Evolutionary conservation across 2,797 vertebrate genomes (phyloP).

Genomic region (Lithobates sylvaticus): DNA sequence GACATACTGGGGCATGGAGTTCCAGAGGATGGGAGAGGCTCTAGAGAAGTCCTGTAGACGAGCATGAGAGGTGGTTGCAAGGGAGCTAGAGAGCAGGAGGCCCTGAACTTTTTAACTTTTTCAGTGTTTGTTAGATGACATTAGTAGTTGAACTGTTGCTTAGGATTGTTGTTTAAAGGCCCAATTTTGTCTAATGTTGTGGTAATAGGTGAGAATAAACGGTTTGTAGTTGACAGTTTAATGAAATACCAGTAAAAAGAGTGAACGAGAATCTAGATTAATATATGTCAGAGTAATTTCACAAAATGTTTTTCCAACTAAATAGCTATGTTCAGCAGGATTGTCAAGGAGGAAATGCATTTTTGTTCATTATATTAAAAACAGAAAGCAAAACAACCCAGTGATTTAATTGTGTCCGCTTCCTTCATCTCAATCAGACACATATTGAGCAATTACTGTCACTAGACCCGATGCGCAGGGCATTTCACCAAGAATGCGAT

Average conservation of each 20-base stretch:
- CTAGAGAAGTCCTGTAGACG: too few relatives aligned
- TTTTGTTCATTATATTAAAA: slow-evolving; percentile 5
- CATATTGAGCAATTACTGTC: slow-evolving; percentile 61
- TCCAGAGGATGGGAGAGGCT: too few relatives aligned
- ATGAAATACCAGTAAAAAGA: neutral
- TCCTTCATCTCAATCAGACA: slow-evolving; percentile 28
- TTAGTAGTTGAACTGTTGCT: too few relatives aligned
- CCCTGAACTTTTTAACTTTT: too few relatives aligned
- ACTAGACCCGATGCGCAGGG: slow-evolving; percentile 64
- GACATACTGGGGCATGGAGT: too few relatives aligned
- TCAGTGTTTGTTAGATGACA: too few relatives aligned
- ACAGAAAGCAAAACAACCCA: neutral
- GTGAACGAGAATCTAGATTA: neutral
- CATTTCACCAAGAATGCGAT: slow-evolving; percentile 66
- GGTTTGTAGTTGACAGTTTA: neutral
- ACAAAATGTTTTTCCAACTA: neutral
- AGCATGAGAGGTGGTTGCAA: too few relatives aligned
- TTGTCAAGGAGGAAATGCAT: neutral
- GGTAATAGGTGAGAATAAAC: neutral
- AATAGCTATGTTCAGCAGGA: neutral
- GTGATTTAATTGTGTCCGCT: slow-evolving; percentile 4
- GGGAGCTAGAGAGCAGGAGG: too few relatives aligned
- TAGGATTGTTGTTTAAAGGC: too few relatives aligned
- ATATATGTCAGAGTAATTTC: neutral
- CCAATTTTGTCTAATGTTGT: neutral